These are phyloP conservation scores for Zaprionus kolodkinae DNA, from an alignment of 1,140 invertebrate species.

Conservation along the genomic window DNA sequence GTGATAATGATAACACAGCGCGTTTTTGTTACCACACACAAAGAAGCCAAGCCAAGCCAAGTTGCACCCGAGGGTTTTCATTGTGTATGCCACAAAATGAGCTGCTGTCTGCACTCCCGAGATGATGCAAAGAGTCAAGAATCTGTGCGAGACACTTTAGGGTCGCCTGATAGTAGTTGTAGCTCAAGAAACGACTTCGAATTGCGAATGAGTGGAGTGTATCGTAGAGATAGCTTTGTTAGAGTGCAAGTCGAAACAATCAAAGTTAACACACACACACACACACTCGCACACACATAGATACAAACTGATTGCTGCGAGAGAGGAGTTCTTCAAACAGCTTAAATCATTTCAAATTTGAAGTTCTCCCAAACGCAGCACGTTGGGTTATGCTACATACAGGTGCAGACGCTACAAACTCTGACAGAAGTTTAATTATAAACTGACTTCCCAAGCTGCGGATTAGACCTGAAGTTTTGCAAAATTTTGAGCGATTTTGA, in stretches of 20 bases:
- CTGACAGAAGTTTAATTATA: conserved; percentile 41
- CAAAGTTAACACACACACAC: conserved; percentile 43
- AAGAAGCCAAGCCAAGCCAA: conserved; percentile 13
- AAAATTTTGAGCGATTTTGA: not conserved
- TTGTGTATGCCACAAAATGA: conserved; percentile 43
- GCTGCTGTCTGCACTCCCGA: conserved; percentile 31
- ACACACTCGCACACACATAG: conserved; percentile 31
- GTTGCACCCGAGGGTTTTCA: conserved; percentile 64
- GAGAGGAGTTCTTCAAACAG: conserved; percentile 43
- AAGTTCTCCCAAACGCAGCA: not conserved
- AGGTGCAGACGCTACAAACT: conserved; percentile 28
- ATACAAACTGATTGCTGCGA: not conserved
- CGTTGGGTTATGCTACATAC: conserved; percentile 35
- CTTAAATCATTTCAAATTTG: conserved; percentile 44
- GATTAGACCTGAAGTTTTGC: conserved; percentile 12
- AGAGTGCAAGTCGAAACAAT: conserved; percentile 53
- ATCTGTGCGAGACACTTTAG: conserved; percentile 66
- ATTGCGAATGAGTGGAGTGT: conserved; percentile 65
- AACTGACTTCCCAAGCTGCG: conserved; percentile 17
- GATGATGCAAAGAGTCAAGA: conserved; percentile 60
- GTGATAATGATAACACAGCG: conserved; percentile 71
- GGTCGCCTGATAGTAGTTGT: conserved; percentile 38
- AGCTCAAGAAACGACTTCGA: conserved; percentile 46
- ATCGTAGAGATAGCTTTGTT: conserved; percentile 59
- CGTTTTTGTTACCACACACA: conserved; percentile 28